Evolutionary conservation across 2,797 vertebrate genomes (phyloP).

Genomic region (Cynopterus sphinx): DNA sequence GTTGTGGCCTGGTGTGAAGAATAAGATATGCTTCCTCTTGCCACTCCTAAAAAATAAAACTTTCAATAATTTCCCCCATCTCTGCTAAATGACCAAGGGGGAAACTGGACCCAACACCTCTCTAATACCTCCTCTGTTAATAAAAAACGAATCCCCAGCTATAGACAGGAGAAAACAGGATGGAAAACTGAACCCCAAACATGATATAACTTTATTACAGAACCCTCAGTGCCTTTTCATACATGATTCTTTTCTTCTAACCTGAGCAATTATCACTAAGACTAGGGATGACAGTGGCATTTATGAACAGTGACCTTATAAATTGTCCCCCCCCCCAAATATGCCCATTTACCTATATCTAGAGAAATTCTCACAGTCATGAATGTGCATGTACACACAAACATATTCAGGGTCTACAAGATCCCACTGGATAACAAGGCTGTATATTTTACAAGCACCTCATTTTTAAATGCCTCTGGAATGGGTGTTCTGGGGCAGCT

Average conservation of each 20-base stretch:
- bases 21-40: not conserved
- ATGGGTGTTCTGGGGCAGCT: not conserved
- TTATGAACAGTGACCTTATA: not conserved
- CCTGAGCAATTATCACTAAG: not conserved
- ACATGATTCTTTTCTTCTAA: conserved; percentile 36
- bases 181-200: not conserved
- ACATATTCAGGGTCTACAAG: not conserved
- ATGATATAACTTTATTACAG: not conserved
- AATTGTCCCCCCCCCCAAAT: not conserved
- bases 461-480: conserved; percentile 3
- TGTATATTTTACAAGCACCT: conserved; percentile 1
- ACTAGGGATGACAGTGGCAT: not conserved
- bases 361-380: not conserved
- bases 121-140: not conserved
- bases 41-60: not conserved
- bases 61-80: not conserved
- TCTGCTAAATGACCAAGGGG: not conserved
- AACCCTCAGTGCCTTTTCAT: not conserved
- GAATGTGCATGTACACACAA: not conserved
- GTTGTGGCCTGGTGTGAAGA: not conserved
- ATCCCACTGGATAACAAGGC: not conserved
- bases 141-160: not conserved
- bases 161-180: not conserved
- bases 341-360: not conserved
- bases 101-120: not conserved